Evolutionary conservation across 2,888 invertebrate species (phyloP).

Genomic region (Drosophila vallismaia): DNA sequence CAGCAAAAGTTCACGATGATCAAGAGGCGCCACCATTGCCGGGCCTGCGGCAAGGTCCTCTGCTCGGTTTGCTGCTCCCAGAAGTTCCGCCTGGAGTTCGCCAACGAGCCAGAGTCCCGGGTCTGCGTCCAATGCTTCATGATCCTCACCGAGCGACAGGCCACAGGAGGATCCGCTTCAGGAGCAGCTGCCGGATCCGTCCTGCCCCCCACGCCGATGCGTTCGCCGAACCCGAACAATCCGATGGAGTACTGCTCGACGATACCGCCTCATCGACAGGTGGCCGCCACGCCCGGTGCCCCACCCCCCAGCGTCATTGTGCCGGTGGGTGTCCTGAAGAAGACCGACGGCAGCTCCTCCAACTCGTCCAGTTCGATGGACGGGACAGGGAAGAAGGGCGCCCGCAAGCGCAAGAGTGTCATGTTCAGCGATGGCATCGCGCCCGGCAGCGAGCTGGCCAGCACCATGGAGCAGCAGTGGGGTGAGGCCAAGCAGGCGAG

Average conservation of each 20-base stretch:
- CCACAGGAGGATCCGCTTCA: slow-evolving; percentile 26
- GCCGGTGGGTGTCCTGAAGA: slow-evolving; percentile 92
- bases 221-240: slow-evolving; percentile 92
- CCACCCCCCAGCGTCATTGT: slow-evolving; percentile 91
- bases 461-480: slow-evolving; percentile 88
- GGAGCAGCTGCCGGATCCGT: slow-evolving; percentile 21
- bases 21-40: slow-evolving; percentile 93
- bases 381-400: slow-evolving; percentile 79
- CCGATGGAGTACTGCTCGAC: slow-evolving; percentile 94
- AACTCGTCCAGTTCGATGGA: slow-evolving; percentile 72
- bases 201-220: slow-evolving; percentile 63
- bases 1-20: slow-evolving; percentile 91
- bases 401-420: slow-evolving; percentile 88
- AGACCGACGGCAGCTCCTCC: slow-evolving; percentile 83
- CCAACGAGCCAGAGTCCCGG: slow-evolving; percentile 90
- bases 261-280: slow-evolving; percentile 91
- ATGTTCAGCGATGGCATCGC: slow-evolving; percentile 96
- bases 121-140: slow-evolving; percentile 90
- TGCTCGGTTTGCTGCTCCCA: slow-evolving; percentile 91
- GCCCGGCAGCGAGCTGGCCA: slow-evolving; percentile 92
- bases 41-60: slow-evolving; percentile 93
- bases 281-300: slow-evolving; percentile 84
- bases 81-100: slow-evolving; percentile 89
- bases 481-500: slow-evolving; percentile 84
- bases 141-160: slow-evolving; percentile 85